phyloP scores from a whole-genome alignment of 2,888 invertebrate genomes.

The Trichopria drosophilae region DNA sequence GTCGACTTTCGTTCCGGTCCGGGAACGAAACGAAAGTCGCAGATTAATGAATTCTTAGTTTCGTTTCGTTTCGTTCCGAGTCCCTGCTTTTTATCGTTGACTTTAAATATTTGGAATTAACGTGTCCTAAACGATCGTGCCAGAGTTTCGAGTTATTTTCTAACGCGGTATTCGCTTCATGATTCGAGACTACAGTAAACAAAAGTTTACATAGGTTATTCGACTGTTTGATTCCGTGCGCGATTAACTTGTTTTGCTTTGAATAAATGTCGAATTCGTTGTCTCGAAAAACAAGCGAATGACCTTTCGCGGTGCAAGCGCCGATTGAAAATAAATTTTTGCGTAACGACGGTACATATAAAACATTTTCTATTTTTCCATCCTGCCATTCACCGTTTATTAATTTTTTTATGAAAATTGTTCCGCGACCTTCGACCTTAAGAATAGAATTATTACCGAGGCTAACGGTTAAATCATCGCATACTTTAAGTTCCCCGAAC shows the following conservation, averaged over 20 bases:
- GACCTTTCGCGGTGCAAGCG: no score
- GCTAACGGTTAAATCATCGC: background rate
- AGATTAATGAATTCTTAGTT: no score
- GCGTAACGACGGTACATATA: background rate
- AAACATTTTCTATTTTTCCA: slow-evolving; percentile 5
- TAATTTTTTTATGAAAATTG: slow-evolving; percentile 10
- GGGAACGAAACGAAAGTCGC: no score
- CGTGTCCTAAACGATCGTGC: no score
- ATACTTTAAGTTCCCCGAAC: background rate
- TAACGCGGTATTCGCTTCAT: slow-evolving; percentile 6
- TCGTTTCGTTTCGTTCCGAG: no score
- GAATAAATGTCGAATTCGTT: no score
- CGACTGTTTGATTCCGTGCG: background rate
- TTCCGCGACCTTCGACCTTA: no score
- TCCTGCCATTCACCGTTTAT: no score
- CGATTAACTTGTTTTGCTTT: background rate
- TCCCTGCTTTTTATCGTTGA: slow-evolving; percentile 15
- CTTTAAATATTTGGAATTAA: background rate
- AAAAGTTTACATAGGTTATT: background rate
- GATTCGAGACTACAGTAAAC: background rate
- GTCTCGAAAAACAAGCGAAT: background rate
- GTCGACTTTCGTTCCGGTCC: no score
- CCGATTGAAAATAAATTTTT: slow-evolving; percentile 7
- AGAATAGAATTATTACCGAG: slow-evolving; percentile 11
- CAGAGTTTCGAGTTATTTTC: background rate